Evolutionary conservation across 2,888 invertebrate species (phyloP), one percentile per base, ranked within the genome.

Genomic region (Myopa tessellatipennis): DNA sequence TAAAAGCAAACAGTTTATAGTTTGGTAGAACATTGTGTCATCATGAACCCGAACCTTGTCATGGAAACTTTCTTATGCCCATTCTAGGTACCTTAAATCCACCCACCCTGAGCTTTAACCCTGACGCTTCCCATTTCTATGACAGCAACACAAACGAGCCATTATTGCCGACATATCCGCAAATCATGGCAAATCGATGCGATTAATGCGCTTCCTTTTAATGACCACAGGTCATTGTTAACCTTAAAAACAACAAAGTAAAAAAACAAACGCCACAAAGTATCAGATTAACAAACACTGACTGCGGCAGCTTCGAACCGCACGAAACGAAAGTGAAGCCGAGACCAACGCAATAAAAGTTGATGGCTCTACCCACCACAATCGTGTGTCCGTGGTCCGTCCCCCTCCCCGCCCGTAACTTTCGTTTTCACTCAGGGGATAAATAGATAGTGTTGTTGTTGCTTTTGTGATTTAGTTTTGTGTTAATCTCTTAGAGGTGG

Each of bases 151-250:
- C 60, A 7, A n/a, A 60, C 18, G 63, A 18, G 16, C 12, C 63
- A 26, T 34, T 63, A 63, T 26, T 5, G 12, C 26, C 69, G 16
- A 16, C 63, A 74, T 34, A 50, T 69, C 68, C 60, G 68, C 68
- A 69, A 75, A 60, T 69, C 69, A 75, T 68, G 38, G 60, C 69
- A 69, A 75, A 75, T 75, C 75, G 69, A 68, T 75, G 55, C 58
- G 26, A 70, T 70, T 70, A 52, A 26, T 50, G 45, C 8, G 38
- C 36, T 58, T 58, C 60, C 71, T 38, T 40, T 60, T 60, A 71
- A 71, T 60, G 60, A 60, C 71, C 71, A 38, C 38, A 12, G 65
- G 61, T 38, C 65, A 65, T 36, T 34, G 34, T 63, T 26, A 10
- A 8, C 65, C 10, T 0, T 3, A 12, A 16, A 65, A 38, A 26